Percentiles rank a stretch among this genome's conserved stretches.
Evolutionary conservation across 2,797 vertebrate genomes (phyloP).

Genomic region (Bradypodion pumilum): DNA sequence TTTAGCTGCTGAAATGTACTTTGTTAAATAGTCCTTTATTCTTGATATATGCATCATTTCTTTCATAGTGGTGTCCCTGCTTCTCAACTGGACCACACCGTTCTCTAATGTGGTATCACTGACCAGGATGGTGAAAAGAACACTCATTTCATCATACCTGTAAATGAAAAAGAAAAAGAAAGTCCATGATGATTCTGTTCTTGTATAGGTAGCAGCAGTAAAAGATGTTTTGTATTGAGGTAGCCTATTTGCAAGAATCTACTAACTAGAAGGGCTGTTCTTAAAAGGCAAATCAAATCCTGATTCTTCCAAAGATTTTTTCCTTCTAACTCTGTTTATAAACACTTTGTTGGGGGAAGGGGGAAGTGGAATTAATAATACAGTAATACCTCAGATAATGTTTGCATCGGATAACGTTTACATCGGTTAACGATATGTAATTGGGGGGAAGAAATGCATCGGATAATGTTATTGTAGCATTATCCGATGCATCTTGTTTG

Average conservation of each 20-base stretch:
- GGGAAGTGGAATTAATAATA: slow-evolving; percentile 3
- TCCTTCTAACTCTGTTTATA: slow-evolving; percentile 6
- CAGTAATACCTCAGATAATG: no score
- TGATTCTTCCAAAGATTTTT: neutral
- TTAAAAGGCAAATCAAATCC: neutral
- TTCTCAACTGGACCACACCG: slow-evolving; percentile 89
- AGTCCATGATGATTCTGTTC: neutral
- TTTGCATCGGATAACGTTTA: no score
- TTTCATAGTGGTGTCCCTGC: slow-evolving; percentile 90
- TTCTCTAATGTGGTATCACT: slow-evolving; percentile 88
- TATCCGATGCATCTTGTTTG: no score
- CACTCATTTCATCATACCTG: slow-evolving; percentile 97
- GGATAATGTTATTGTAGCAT: no score
- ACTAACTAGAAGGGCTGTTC: neutral
- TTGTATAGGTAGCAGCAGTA: neutral
- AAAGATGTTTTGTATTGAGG: neutral
- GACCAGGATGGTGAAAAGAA: slow-evolving; percentile 88
- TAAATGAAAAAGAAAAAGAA: slow-evolving; percentile 24
- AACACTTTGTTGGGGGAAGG: neutral
- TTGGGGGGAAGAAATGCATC: no score
- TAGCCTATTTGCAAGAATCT: neutral
- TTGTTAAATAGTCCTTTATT: slow-evolving; percentile 85
- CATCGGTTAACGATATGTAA: no score
- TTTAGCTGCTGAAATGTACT: slow-evolving; percentile 84
- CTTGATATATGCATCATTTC: slow-evolving; percentile 95